Conservation (phyloP, 1,140 invertebrate genomes). For the Caenorhabditis inopinata region DNA sequence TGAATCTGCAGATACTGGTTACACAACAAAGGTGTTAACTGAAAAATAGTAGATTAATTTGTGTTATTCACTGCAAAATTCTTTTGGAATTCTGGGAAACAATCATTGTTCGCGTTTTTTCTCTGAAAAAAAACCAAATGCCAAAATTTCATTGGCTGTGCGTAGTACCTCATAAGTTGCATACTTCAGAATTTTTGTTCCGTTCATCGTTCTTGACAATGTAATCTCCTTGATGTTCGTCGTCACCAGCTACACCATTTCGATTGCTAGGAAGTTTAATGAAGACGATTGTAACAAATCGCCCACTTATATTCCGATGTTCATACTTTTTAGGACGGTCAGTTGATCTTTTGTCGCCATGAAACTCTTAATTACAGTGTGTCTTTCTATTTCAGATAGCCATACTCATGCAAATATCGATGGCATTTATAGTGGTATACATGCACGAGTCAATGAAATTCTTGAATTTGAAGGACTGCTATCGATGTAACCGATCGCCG, state of each 20-base stretch:
- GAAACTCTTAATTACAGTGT: not conserved
- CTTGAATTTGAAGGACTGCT: not conserved
- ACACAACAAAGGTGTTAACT: too few relatives aligned
- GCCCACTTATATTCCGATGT: not conserved
- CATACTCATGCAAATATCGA: not conserved
- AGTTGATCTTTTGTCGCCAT: not conserved
- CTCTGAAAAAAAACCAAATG: too few relatives aligned
- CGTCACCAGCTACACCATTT: not conserved
- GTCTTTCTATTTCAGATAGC: not conserved
- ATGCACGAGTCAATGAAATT: constrained; percentile 12
- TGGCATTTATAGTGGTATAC: not conserved
- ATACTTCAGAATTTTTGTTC: not conserved
- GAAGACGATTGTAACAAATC: constrained; percentile 4
- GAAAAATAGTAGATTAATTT: too few relatives aligned
- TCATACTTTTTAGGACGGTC: not conserved
- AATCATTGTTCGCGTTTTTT: too few relatives aligned
- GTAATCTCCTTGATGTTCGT: not conserved
- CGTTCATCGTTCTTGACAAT: constrained; percentile 23
- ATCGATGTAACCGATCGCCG: not conserved
- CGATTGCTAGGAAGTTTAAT: not conserved
- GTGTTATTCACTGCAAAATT: too few relatives aligned
- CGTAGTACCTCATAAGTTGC: too few relatives aligned
- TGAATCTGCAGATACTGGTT: too few relatives aligned
- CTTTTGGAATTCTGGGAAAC: too few relatives aligned
- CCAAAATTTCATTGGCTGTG: too few relatives aligned